A percentile compares a stretch with the other conserved stretches of the same genome.
These are phyloP conservation scores for Pampus argenteus DNA, from an alignment of 2,797 vertebrate species.

Conservation along the genomic window DNA sequence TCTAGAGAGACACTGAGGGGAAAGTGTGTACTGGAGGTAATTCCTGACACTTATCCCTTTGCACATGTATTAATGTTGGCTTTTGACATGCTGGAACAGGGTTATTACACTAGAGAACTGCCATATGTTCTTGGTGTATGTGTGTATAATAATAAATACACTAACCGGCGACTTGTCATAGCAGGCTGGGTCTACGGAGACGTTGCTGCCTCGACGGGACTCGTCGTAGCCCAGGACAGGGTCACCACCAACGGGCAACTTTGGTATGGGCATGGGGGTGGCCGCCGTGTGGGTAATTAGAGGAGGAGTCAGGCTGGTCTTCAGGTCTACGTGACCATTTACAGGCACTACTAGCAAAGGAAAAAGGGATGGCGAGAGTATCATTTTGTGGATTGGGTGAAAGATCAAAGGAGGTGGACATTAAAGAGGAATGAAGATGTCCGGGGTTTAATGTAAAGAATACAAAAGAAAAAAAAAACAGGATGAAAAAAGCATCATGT, in stretches of 20 bases:
- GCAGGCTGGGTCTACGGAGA: conserved; percentile 87
- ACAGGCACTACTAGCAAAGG: conserved; percentile 87
- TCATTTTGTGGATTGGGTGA: neutral
- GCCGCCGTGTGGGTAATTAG: conserved; percentile 98
- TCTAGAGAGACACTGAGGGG: conserved; percentile 13
- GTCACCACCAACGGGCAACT: conserved; percentile 87
- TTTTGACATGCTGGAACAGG: conserved; percentile 8
- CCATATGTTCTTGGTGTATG: neutral
- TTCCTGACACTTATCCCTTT: conserved; percentile 13
- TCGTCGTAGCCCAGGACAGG: conserved; percentile 80
- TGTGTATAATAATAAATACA: conserved; percentile 27
- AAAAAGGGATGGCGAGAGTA: neutral
- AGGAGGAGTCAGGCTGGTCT: conserved; percentile 92
- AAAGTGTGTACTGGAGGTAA: neutral
- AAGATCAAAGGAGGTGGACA: neutral
- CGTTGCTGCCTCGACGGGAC: conserved; percentile 88
- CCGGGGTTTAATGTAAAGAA: no score
- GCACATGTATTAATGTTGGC: conserved; percentile 14
- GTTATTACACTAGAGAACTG: conserved; percentile 7
- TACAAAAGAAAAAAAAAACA: neutral
- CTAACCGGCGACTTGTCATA: conserved; percentile 93
- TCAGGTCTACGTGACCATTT: conserved; percentile 92
- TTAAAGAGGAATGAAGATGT: neutral
- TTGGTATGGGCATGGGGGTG: conserved; percentile 96
- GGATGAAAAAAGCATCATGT: neutral